Evolutionary conservation across 2,888 invertebrate genomes (phyloP), one percentile per base, ranked within the genome.

Genomic region (Pollenia griseotomentosa): DNA sequence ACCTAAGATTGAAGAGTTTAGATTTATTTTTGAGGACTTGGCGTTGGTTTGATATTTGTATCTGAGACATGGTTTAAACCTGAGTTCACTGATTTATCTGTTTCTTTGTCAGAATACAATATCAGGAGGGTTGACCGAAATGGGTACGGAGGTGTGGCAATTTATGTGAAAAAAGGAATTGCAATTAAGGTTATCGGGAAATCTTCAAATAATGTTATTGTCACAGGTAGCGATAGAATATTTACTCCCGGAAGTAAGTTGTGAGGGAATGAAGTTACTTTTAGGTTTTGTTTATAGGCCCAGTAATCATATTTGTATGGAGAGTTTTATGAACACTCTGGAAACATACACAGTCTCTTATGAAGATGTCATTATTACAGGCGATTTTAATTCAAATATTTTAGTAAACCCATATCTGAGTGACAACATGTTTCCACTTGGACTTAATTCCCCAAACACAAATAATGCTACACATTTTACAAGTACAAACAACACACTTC

Each of bases 341-440:
- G n/a, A 53, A 53, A 3, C 53, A 53, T 53, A 10, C 5, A 53
- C 53, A 6, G 53, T 53, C 53, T n/a, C n/a, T n/a, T n/a, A n/a
- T n/a, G n/a, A n/a, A n/a, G n/a, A n/a, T n/a, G n/a, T n/a, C 53
- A 53, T 53, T 53, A 53, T 53, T n/a, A 11, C 53, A 10, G 53
- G 53, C 3, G 53, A 53, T 53, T 53, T 53, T 53, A n/a, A 53
- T 53, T 53, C 53, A n/a, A 53, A 53, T n/a, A n/a, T n/a, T n/a
- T n/a, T n/a, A n/a, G n/a, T n/a, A n/a, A n/a, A n/a, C n/a, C n/a
- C n/a, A n/a, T n/a, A n/a, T n/a, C n/a, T n/a, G n/a, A n/a, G n/a
- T n/a, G n/a, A n/a, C n/a, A n/a, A n/a, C n/a, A n/a, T n/a, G n/a
- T n/a, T n/a, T n/a, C n/a, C n/a, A n/a, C n/a, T n/a, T n/a, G n/a